Percentiles rank a stretch among this genome's conserved stretches.
phyloP scores from a whole-genome alignment of 2,113 vertebrate species.

The Formicarius rufipectus region DNA sequence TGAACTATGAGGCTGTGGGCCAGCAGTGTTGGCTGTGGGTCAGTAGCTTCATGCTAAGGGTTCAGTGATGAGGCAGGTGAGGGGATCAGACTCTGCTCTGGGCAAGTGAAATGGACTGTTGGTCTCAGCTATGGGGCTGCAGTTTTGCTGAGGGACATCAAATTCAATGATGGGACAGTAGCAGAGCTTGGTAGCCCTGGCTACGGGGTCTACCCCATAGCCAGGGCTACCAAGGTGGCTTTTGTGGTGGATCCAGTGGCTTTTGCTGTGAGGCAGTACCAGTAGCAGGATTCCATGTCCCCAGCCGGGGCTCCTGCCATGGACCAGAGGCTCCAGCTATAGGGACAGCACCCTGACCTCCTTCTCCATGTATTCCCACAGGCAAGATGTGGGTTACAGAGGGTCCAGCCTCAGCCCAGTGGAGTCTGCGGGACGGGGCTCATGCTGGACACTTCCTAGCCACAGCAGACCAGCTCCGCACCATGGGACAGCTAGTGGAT shows the following conservation, averaged over 20 bases:
- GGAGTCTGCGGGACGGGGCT: slow-evolving; percentile 7
- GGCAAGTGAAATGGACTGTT: accelerated
- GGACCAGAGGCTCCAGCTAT: neutral
- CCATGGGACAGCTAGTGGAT: slow-evolving; percentile 20
- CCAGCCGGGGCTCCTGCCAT: neutral
- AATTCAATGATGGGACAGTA: neutral
- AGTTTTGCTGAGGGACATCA: neutral
- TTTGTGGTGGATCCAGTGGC: neutral
- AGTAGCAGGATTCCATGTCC: neutral
- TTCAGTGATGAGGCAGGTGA: neutral
- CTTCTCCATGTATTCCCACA: neutral
- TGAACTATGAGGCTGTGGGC: neutral
- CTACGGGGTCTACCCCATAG: no score
- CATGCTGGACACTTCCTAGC: slow-evolving; percentile 6
- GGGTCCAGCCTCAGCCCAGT: neutral
- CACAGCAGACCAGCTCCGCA: neutral
- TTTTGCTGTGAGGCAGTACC: neutral
- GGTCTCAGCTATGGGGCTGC: neutral
- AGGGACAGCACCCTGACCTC: neutral
- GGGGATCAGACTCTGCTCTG: neutral
- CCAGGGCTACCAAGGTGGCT: no score
- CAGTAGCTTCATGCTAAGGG: neutral
- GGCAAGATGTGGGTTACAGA: slow-evolving; percentile 55
- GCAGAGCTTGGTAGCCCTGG: neutral
- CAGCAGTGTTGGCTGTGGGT: neutral